phyloP scores from a whole-genome alignment of 2,888 invertebrate genomes.

The Atethmia centrago region DNA sequence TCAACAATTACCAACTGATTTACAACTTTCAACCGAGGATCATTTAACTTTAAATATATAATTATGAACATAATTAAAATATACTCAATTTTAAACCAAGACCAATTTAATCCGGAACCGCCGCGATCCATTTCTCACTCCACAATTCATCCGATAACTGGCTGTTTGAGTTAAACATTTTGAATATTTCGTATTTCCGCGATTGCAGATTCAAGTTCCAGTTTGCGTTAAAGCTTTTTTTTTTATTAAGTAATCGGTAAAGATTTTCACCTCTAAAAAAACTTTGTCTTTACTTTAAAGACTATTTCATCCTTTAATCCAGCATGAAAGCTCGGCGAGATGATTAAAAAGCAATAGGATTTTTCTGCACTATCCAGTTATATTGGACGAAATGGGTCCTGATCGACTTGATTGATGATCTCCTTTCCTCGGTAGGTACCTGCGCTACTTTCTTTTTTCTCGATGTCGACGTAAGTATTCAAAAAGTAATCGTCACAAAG shows the following conservation, averaged over 20 bases:
- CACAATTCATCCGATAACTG: background rate
- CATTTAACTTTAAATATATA: background rate
- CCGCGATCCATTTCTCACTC: background rate
- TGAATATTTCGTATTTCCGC: too few relatives aligned
- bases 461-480: background rate
- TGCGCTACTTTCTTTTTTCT: background rate
- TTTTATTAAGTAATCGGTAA: too few relatives aligned
- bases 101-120: conserved; percentile 2
- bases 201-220: background rate
- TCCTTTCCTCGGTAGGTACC: too few relatives aligned
- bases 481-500: too few relatives aligned
- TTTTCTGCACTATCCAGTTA: too few relatives aligned
- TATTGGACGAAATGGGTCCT: too few relatives aligned
- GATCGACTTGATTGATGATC: too few relatives aligned
- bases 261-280: too few relatives aligned
- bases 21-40: background rate
- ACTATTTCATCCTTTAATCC: too few relatives aligned
- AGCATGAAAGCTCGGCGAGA: too few relatives aligned
- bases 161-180: background rate
- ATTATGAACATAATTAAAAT: background rate
- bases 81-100: conserved; percentile 15
- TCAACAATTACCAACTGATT: background rate
- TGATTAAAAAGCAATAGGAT: too few relatives aligned
- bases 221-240: background rate
- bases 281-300: too few relatives aligned